These are phyloP conservation scores for Benthosema pterotum DNA, from an alignment of 2,797 vertebrate genomes.

Conservation along the genomic window DNA sequence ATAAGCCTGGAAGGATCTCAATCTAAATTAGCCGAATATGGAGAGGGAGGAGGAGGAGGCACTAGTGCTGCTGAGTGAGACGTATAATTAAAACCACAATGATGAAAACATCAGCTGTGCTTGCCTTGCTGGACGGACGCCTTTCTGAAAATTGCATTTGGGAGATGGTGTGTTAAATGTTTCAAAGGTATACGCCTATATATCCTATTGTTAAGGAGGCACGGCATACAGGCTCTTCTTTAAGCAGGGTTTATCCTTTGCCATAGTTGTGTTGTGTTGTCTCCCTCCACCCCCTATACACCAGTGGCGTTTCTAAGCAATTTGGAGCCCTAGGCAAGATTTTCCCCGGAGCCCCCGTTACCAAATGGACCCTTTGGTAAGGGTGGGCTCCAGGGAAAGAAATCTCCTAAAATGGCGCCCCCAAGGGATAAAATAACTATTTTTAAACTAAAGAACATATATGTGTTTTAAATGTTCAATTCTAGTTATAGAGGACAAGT, in stretches of 20 bases:
- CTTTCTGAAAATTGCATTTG: slow-evolving; percentile 56
- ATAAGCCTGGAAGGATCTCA: slow-evolving; percentile 83
- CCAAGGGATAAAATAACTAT: no score
- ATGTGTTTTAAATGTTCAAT: no score
- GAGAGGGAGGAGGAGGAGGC: slow-evolving; percentile 76
- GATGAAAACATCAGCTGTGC: slow-evolving; percentile 81
- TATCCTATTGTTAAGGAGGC: slow-evolving; percentile 38
- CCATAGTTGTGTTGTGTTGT: no score
- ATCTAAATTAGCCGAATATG: slow-evolving; percentile 84
- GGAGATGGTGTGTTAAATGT: slow-evolving; percentile 49
- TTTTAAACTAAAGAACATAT: no score
- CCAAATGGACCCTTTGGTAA: no score
- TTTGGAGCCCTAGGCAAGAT: no score
- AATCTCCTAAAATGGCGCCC: no score
- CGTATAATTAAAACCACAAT: slow-evolving; percentile 79
- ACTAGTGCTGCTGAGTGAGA: slow-evolving; percentile 76
- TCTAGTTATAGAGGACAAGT: no score
- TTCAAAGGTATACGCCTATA: slow-evolving; percentile 61
- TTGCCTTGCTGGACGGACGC: slow-evolving; percentile 57
- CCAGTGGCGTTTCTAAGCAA: no score
- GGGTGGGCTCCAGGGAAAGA: no score
- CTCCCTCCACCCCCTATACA: no score
- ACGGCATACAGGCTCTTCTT: slow-evolving; percentile 37
- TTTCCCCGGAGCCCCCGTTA: no score
- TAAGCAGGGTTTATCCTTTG: not conserved